Conservation (phyloP, 2,888 invertebrate species). For the Dorcus parallelipipedus region DNA sequence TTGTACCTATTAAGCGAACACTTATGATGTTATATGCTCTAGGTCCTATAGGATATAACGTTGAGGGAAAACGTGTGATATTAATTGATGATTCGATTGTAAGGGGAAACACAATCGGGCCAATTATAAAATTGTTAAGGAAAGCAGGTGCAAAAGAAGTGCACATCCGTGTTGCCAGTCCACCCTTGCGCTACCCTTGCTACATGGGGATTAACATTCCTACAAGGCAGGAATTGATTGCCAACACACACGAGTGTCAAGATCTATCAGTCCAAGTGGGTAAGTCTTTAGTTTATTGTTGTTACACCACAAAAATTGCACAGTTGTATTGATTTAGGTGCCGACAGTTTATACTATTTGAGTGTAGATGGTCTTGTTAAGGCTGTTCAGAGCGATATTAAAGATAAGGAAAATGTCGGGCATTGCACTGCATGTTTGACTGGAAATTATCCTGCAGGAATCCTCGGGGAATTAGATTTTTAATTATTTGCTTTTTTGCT, state of each 20-base stretch:
- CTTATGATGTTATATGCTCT: not conserved
- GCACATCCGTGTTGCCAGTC: constrained; percentile 95
- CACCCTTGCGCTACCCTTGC: constrained; percentile 90
- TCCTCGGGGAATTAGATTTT: constrained; percentile 61
- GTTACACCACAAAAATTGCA: not conserved
- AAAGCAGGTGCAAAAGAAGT: constrained; percentile 95
- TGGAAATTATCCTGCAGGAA: constrained; percentile 84
- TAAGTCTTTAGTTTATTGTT: constrained; percentile 47
- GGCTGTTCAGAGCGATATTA: constrained; percentile 79
- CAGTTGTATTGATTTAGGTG: constrained; percentile 56
- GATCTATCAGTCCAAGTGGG: constrained; percentile 85
- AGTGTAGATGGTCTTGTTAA: constrained; percentile 89
- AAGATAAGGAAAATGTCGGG: constrained; percentile 66
- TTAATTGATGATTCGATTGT: constrained; percentile 98
- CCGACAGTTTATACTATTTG: constrained; percentile 89
- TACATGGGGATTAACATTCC: constrained; percentile 99
- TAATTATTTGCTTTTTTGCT: constrained; percentile 27
- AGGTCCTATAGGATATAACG: constrained; percentile 86
- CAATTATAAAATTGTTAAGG: constrained; percentile 86
- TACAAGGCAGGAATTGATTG: constrained; percentile 93
- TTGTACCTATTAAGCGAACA: not conserved
- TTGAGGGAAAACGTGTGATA: constrained; percentile 81
- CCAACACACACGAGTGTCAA: constrained; percentile 75
- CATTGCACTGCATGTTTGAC: constrained; percentile 96
- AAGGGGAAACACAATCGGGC: constrained; percentile 93